These are phyloP conservation scores for Ptilorrhoa leucosticta DNA, from an alignment of 2,113 vertebrate genomes.

Conservation along the genomic window DNA sequence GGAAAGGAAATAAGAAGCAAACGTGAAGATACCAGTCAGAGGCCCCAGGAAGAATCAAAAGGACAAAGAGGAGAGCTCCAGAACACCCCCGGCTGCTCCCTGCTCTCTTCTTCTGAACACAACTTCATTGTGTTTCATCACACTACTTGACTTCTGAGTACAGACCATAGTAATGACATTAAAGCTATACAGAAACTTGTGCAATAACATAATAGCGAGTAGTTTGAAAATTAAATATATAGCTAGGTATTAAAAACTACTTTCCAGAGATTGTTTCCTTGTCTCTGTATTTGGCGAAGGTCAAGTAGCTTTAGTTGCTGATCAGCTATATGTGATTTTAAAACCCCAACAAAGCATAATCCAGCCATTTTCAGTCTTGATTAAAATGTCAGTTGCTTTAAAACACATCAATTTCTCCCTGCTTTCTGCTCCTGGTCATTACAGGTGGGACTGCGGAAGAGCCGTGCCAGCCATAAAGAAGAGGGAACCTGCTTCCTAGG, in stretches of 20 bases:
- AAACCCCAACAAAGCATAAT: neutral
- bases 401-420: neutral
- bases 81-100: neutral
- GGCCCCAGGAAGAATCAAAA: neutral
- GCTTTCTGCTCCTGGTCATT: neutral
- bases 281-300: neutral
- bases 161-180: neutral
- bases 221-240: neutral
- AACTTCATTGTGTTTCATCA: neutral
- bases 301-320: neutral
- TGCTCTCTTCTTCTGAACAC: neutral
- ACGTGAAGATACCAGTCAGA: neutral
- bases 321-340: neutral
- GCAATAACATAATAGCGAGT: neutral
- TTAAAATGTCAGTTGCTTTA: neutral
- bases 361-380: neutral
- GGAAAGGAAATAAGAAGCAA: neutral
- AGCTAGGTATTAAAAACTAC: neutral
- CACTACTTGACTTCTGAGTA: neutral
- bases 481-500: conserved; percentile 72
- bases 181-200: neutral
- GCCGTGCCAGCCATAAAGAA: conserved; percentile 74
- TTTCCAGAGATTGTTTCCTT: neutral
- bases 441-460: conserved; percentile 91
- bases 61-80: neutral